Conservation (phyloP, 1,140 invertebrate species). For the Physella acuta region DNA sequence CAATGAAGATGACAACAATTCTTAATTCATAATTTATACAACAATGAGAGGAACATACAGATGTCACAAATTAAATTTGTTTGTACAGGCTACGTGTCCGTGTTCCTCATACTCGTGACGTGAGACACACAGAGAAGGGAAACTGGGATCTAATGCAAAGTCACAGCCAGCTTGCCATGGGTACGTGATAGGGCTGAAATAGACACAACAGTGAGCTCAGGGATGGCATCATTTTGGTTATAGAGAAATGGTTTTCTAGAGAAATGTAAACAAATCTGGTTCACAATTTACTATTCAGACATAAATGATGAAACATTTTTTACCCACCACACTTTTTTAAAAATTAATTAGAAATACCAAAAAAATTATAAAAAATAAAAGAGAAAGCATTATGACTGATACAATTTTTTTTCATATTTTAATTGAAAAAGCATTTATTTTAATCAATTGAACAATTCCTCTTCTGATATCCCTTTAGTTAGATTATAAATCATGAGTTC, state of each 20-base stretch:
- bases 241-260: not conserved
- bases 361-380: too few species aligned
- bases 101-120: slow-evolving; percentile 87
- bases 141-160: slow-evolving; percentile 74
- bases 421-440: too few species aligned
- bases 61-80: slow-evolving; percentile 72
- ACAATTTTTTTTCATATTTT: too few species aligned
- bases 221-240: not conserved
- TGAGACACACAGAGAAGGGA: slow-evolving; percentile 72
- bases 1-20: too few species aligned
- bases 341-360: too few species aligned
- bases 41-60: too few species aligned
- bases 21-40: too few species aligned
- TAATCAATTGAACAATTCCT: too few species aligned
- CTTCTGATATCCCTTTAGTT: too few species aligned
- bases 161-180: slow-evolving; percentile 84
- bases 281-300: slow-evolving; percentile 21
- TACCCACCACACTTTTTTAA: not conserved
- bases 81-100: slow-evolving; percentile 71
- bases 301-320: not conserved
- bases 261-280: not conserved
- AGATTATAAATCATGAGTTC: too few species aligned
- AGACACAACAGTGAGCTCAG: slow-evolving; percentile 21
- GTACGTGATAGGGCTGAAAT: slow-evolving; percentile 76
- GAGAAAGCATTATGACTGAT: too few species aligned